Conservation (phyloP, 2,888 invertebrate genomes). For the Cephus pygmeus region DNA sequence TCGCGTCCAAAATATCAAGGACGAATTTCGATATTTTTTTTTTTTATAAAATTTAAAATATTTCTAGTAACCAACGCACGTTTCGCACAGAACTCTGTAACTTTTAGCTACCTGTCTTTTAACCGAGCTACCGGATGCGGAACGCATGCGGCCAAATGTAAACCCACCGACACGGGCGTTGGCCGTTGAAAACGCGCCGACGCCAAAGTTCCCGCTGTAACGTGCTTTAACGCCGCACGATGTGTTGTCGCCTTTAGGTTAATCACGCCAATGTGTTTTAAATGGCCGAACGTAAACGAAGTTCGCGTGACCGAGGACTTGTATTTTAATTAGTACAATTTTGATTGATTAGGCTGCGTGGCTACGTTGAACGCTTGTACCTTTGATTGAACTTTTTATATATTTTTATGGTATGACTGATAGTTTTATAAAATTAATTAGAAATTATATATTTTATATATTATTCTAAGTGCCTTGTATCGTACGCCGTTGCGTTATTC, state of each 20-base stretch:
- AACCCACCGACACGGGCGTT: background rate
- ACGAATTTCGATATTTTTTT: background rate
- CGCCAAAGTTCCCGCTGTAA: background rate
- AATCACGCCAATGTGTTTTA: background rate
- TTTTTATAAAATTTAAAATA: background rate
- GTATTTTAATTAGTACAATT: background rate
- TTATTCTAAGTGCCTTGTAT: too few relatives aligned
- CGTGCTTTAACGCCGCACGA: background rate
- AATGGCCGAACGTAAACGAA: background rate
- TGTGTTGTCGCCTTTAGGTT: background rate
- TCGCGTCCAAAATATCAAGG: background rate
- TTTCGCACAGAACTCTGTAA: background rate
- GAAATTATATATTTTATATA: too few relatives aligned
- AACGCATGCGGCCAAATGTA: background rate
- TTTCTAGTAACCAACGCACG: background rate
- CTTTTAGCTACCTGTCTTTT: background rate
- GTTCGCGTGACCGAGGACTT: background rate
- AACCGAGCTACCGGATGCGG: background rate
- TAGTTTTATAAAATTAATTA: too few relatives aligned
- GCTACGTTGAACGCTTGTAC: background rate
- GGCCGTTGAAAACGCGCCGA: background rate
- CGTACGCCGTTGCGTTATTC: too few relatives aligned
- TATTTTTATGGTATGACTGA: too few relatives aligned
- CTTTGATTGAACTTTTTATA: background rate
- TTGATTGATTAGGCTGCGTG: background rate